phyloP scores from a whole-genome alignment of 1,140 invertebrate species.

The Holcopasites calliopsidis region DNA sequence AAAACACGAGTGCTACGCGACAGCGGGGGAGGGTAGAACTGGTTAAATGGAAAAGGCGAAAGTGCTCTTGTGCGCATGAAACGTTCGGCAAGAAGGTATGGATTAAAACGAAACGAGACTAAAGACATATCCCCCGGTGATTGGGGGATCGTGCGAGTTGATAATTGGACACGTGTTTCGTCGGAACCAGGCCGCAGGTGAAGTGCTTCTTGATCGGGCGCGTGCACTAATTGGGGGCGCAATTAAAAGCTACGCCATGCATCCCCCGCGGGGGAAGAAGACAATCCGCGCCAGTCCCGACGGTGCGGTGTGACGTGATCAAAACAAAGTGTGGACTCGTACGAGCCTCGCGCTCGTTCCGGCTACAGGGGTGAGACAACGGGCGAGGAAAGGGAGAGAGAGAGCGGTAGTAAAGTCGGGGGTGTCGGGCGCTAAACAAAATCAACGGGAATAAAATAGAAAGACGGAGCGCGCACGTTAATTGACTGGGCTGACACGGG shows the following conservation, averaged over 20 bases:
- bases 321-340: conserved; percentile 52
- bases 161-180: conserved; percentile 78
- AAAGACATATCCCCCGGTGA: neutral
- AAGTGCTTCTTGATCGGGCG: conserved; percentile 71
- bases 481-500: conserved; percentile 59
- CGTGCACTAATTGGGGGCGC: conserved; percentile 76
- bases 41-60: no score
- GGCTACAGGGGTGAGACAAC: neutral
- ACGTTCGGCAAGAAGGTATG: neutral
- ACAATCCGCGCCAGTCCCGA: conserved; percentile 10
- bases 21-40: no score
- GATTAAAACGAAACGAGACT: neutral
- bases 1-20: no score
- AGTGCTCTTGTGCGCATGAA: neutral
- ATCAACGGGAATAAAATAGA: conserved; percentile 43
- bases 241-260: conserved; percentile 73
- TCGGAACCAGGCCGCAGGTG: conserved; percentile 44
- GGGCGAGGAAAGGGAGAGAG: neutral
- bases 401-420: neutral
- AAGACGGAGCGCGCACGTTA: conserved; percentile 52
- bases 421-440: conserved; percentile 27
- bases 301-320: conserved; percentile 53
- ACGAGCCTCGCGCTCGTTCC: neutral
- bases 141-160: conserved; percentile 51
- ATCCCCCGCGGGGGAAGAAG: conserved; percentile 42